phyloP scores from a whole-genome alignment of 2,797 vertebrate genomes.

The Staurois parvus region DNA sequence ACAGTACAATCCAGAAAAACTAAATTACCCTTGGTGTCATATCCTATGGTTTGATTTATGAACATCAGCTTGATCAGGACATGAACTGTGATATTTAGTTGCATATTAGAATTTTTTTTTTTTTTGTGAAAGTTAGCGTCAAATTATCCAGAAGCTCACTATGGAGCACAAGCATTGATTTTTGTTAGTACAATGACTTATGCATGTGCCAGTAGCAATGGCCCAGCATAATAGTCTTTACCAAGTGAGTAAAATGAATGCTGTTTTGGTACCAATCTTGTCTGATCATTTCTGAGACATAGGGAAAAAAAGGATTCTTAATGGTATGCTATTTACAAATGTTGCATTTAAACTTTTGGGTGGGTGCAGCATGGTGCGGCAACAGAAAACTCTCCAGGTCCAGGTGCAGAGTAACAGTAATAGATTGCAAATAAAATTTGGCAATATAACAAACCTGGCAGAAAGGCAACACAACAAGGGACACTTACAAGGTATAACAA shows the following conservation, averaged over 20 bases:
- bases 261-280: background rate
- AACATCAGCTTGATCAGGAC: background rate
- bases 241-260: background rate
- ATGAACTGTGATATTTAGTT: background rate
- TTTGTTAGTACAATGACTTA: background rate
- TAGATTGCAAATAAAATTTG: too few relatives aligned
- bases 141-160: background rate
- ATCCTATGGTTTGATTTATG: conserved; percentile 37
- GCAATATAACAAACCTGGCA: too few relatives aligned
- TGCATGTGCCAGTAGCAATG: background rate
- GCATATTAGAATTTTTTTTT: background rate
- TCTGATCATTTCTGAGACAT: background rate
- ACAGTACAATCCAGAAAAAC: conserved; percentile 69
- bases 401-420: too few relatives aligned
- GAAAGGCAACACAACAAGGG: too few relatives aligned
- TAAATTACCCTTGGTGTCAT: conserved; percentile 64
- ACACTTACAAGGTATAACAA: too few relatives aligned
- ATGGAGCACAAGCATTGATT: background rate
- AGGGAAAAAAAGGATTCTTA: background rate
- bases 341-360: background rate
- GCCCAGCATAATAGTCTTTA: background rate
- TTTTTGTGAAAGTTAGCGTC: background rate
- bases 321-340: background rate
- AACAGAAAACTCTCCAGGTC: too few relatives aligned
- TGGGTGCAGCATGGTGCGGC: too few relatives aligned